Evolutionary conservation across 2,888 invertebrate species (phyloP).

Genomic region (Yponomeuta evonymella): DNA sequence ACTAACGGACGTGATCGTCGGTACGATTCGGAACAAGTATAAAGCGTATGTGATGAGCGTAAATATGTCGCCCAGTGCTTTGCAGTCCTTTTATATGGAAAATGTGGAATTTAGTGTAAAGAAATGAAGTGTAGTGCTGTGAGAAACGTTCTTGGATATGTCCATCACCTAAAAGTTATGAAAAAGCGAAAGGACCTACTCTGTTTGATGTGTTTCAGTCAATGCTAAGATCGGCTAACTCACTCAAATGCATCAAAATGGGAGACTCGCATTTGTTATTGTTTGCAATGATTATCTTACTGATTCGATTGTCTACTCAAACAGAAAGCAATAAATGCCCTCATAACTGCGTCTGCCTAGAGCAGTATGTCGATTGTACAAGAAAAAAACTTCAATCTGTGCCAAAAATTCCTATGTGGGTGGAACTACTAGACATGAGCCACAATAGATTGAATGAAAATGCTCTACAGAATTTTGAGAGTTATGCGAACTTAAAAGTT

Average conservation of each 20-base stretch:
- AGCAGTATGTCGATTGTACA: conserved; percentile 85
- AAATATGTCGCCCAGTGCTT: conserved; percentile 50
- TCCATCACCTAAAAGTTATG: conserved; percentile 51
- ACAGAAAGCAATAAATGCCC: conserved; percentile 77
- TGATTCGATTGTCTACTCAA: conserved; percentile 44
- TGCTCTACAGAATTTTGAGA: conserved; percentile 51
- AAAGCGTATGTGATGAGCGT: conserved; percentile 30
- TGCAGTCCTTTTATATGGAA: conserved; percentile 33
- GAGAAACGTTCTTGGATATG: conserved; percentile 34
- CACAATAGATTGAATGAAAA: conserved; percentile 63
- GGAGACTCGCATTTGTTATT: conserved; percentile 66
- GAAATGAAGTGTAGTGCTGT: conserved; percentile 38
- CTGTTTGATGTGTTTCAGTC: conserved; percentile 1
- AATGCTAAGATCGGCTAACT: conserved; percentile 15
- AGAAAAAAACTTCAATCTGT: conserved; percentile 81
- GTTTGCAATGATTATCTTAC: conserved; percentile 50
- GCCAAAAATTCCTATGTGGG: conserved; percentile 86
- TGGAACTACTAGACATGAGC: conserved; percentile 82
- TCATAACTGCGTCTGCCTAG: conserved; percentile 82
- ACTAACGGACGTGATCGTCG: neutral
- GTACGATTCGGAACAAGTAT: neutral
- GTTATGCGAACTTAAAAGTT: conserved; percentile 48
- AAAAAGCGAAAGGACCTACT: conserved; percentile 47
- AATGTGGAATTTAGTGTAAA: conserved; percentile 45
- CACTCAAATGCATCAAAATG: conserved; percentile 60